Evolutionary conservation across 2,888 invertebrate species (phyloP).

Genomic region (Alloplasta piceator): DNA sequence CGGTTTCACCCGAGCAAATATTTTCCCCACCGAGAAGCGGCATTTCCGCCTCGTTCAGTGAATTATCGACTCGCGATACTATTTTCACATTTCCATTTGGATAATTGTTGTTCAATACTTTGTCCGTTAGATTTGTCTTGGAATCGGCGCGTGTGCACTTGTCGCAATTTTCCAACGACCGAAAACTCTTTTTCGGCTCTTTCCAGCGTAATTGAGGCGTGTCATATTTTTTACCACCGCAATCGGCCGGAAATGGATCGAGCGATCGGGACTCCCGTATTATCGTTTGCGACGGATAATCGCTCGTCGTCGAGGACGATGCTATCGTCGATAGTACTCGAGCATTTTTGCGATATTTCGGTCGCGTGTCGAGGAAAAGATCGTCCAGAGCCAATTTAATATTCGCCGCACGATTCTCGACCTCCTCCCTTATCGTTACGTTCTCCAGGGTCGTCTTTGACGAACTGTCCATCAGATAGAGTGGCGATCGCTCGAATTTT

Average conservation of each 20-base stretch:
- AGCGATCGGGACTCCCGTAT: conserved; percentile 87
- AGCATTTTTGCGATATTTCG: conserved; percentile 75
- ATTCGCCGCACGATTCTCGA: conserved; percentile 74
- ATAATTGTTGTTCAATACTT: conserved; percentile 85
- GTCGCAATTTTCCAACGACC: conserved; percentile 85
- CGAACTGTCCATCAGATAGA: conserved; percentile 84
- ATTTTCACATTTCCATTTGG: conserved; percentile 85
- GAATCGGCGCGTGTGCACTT: conserved; percentile 81
- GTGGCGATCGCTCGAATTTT: conserved; percentile 83
- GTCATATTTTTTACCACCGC: conserved; percentile 74
- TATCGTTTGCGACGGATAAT: conserved; percentile 77
- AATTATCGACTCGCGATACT: conserved; percentile 75
- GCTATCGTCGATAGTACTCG: conserved; percentile 88
- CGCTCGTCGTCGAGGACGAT: conserved; percentile 84
- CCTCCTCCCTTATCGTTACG: conserved; percentile 73
- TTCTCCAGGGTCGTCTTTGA: conserved; percentile 84
- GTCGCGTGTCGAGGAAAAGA: conserved; percentile 73
- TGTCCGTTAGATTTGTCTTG: conserved; percentile 83
- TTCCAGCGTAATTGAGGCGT: conserved; percentile 76
- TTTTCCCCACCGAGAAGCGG: conserved; percentile 83
- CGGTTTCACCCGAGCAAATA: conserved; percentile 76
- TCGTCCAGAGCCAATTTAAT: conserved; percentile 80
- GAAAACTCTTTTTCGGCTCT: conserved; percentile 79
- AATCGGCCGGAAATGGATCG: conserved; percentile 86
- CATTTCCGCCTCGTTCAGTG: conserved; percentile 81